A percentile compares a stretch with the other conserved stretches of the same genome.
Conservation (phyloP, 2,113 vertebrate genomes). For the Pelusios castaneus region DNA sequence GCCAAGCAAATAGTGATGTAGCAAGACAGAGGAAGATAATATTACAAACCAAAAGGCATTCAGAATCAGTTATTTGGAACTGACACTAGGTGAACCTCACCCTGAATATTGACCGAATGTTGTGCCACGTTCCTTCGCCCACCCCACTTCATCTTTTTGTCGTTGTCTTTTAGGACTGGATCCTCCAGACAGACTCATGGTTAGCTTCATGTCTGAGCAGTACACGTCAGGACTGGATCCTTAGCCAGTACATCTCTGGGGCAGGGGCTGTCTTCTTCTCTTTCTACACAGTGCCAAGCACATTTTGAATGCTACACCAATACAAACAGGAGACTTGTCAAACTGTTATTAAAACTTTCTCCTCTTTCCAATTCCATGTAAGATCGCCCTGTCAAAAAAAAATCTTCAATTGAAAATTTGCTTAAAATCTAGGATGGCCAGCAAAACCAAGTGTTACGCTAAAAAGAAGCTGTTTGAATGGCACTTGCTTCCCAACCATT, state of each 20-base stretch:
- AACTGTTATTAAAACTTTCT: neutral
- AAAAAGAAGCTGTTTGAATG: neutral
- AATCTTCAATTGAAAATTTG: neutral
- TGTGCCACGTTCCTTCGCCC: neutral
- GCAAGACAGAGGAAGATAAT: neutral
- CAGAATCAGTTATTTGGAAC: neutral
- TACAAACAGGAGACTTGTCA: neutral
- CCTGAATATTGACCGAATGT: neutral
- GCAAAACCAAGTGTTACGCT: neutral
- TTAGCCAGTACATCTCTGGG: neutral
- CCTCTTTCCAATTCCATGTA: neutral
- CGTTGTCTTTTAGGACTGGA: neutral
- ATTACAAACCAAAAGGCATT: neutral
- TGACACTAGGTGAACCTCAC: neutral
- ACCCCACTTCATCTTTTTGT: neutral
- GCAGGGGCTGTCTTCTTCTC: neutral
- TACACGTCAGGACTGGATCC: neutral
- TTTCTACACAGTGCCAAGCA: neutral
- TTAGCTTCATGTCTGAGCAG: neutral
- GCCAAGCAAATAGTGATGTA: neutral
- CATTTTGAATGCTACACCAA: neutral
- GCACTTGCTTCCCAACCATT: neutral
- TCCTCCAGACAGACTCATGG: neutral
- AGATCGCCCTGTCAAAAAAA: neutral
- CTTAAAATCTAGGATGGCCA: neutral